These are phyloP conservation scores for Eledona agricola DNA, from an alignment of 2,888 invertebrate genomes.

Conservation along the genomic window DNA sequence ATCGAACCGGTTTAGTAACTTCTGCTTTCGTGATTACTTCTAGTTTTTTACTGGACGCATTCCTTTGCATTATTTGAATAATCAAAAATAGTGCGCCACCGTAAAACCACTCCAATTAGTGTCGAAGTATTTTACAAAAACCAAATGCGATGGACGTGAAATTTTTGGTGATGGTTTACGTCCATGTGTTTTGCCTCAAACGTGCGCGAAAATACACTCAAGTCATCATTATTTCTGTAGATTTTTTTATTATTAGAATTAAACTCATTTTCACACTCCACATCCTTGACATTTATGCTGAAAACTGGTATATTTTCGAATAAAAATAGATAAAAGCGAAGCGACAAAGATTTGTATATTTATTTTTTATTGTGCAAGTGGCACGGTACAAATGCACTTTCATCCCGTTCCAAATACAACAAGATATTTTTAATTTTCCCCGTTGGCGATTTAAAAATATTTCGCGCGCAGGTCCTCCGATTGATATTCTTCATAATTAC, in stretches of 20 bases:
- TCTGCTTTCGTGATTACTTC: conserved; percentile 34
- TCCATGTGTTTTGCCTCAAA: too few species aligned
- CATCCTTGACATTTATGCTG: conserved; percentile 9
- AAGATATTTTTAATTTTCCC: background rate
- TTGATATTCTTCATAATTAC: too few species aligned
- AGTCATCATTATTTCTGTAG: too few species aligned
- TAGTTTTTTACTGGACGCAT: conserved; percentile 34
- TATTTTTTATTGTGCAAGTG: conserved; percentile 3
- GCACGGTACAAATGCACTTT: conserved; percentile 12
- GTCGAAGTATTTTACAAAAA: background rate
- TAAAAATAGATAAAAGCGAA: background rate
- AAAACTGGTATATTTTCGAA: conserved; percentile 5
- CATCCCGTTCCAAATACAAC: conserved; percentile 3
- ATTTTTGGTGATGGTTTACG: too few species aligned
- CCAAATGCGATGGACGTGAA: too few species aligned
- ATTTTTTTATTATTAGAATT: conserved; percentile 7
- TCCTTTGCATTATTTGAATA: conserved; percentile 30
- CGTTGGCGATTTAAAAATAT: too few species aligned
- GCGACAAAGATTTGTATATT: background rate
- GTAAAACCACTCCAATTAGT: conserved; percentile 5
- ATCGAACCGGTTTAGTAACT: conserved; percentile 36
- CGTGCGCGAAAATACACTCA: too few species aligned
- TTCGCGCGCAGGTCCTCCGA: too few species aligned
- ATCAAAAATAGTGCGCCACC: conserved; percentile 8
- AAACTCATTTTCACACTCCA: conserved; percentile 4